A percentile compares a stretch with the other conserved stretches of the same genome.
These are phyloP conservation scores for Daktulosphaira vitifoliae DNA, from an alignment of 1,140 invertebrate genomes.

Conservation along the genomic window DNA sequence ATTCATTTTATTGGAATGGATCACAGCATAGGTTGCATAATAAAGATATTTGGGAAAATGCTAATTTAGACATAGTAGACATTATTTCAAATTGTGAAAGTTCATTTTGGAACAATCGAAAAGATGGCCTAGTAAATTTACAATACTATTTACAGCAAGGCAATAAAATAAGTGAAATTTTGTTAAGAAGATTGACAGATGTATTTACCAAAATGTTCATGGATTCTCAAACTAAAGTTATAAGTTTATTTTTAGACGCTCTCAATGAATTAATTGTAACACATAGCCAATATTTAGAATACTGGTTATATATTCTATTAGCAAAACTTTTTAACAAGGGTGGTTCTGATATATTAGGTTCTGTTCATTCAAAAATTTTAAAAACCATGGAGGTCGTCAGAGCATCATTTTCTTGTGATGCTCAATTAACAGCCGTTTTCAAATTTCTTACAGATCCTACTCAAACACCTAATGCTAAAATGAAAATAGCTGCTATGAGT, in stretches of 20 bases:
- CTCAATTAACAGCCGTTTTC: constrained; percentile 54
- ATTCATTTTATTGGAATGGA: constrained; percentile 54
- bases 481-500: constrained; percentile 63
- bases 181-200: constrained; percentile 74
- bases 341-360: constrained; percentile 79
- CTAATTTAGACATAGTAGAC: constrained; percentile 66
- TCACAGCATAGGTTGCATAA: constrained; percentile 63
- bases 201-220: constrained; percentile 94
- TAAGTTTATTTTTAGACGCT: constrained; percentile 85
- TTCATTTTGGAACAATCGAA: constrained; percentile 82
- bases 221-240: constrained; percentile 93
- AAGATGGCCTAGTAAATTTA: constrained; percentile 79
- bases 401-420: constrained; percentile 52
- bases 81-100: constrained; percentile 80
- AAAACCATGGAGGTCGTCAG: constrained; percentile 77
- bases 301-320: constrained; percentile 82
- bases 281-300: constrained; percentile 76
- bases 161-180: constrained; percentile 56
- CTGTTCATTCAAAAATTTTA: constrained; percentile 80
- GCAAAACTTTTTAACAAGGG: constrained; percentile 75
- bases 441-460: constrained; percentile 79
- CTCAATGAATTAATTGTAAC: constrained; percentile 76
- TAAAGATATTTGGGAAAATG: constrained; percentile 54
- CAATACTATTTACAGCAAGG: constrained; percentile 64
- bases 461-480: constrained; percentile 80